These are phyloP conservation scores for Drosophila birchii DNA, from an alignment of 2,888 invertebrate species.

Conservation along the genomic window DNA sequence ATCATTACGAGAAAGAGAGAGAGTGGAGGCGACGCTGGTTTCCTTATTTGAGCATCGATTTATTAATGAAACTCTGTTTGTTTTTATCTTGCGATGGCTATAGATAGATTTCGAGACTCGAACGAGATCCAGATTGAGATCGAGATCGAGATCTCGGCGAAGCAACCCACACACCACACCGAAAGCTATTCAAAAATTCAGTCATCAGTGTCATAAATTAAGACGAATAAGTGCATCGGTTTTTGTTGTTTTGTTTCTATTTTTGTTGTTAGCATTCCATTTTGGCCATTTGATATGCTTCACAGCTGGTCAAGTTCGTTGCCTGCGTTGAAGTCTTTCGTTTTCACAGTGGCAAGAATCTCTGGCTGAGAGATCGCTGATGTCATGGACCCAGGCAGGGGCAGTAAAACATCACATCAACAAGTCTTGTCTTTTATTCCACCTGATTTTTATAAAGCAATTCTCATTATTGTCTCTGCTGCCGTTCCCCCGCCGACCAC, in stretches of 20 bases:
- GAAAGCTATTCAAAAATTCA: conserved; percentile 50
- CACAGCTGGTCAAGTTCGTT: conserved; percentile 61
- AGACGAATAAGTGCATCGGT: conserved; percentile 73
- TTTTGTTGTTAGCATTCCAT: conserved; percentile 20
- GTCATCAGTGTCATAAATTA: conserved; percentile 68
- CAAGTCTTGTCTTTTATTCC: conserved; percentile 18
- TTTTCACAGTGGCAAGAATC: conserved; percentile 47
- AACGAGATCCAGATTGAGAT: background rate
- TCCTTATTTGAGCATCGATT: conserved; percentile 71
- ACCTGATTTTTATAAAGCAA: conserved; percentile 38
- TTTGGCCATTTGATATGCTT: conserved; percentile 32
- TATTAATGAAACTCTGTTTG: conserved; percentile 64
- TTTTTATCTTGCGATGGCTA: conserved; percentile 36
- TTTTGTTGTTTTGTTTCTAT: conserved; percentile 6
- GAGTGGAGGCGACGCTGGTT: conserved; percentile 22
- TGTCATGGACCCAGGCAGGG: conserved; percentile 62
- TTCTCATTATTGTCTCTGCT: conserved; percentile 35
- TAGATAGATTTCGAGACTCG: conserved; percentile 43
- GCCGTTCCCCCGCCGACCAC: conserved; percentile 13
- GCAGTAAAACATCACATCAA: conserved; percentile 19
- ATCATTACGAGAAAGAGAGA: conserved; percentile 17
- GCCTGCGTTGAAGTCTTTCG: conserved; percentile 77
- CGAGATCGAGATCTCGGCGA: conserved; percentile 25
- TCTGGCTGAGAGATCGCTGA: conserved; percentile 52
- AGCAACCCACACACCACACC: conserved; percentile 40